phyloP scores from a whole-genome alignment of 1,140 invertebrate genomes.

The Drosophila orosa region DNA sequence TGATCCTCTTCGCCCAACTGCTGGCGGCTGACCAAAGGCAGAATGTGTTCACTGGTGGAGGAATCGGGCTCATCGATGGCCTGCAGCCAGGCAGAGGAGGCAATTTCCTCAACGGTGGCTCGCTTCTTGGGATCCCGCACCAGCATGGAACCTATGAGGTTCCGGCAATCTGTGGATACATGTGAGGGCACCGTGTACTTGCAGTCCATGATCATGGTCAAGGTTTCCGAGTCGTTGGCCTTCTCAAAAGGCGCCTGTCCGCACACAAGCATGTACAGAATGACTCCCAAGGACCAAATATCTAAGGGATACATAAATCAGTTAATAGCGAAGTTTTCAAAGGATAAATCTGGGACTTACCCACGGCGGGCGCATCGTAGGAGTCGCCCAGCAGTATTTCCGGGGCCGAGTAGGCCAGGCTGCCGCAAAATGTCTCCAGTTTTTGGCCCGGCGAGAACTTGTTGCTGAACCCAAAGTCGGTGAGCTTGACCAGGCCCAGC shows the following conservation, averaged over 20 bases:
- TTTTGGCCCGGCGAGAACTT: constrained; percentile 98
- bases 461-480: constrained; percentile 99
- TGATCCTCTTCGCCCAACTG: constrained; percentile 97
- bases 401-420: constrained; percentile 99
- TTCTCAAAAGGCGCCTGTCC: constrained; percentile 99
- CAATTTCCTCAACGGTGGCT: constrained; percentile 94
- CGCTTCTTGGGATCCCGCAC: constrained; percentile 96
- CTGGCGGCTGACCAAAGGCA: constrained; percentile 93
- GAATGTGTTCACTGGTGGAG: constrained; percentile 85
- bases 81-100: constrained; percentile 94
- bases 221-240: constrained; percentile 99
- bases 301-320: constrained; percentile 86
- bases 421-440: constrained; percentile 99
- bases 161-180: constrained; percentile 92
- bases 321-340: constrained; percentile 24
- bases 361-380: constrained; percentile 96
- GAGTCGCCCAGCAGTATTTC: constrained; percentile 99
- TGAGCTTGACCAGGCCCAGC: constrained; percentile 98
- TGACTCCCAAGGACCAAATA: constrained; percentile 99
- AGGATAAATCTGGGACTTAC: constrained; percentile 85
- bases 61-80: constrained; percentile 71
- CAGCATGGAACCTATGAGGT: constrained; percentile 96
- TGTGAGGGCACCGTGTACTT: constrained; percentile 97
- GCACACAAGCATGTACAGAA: constrained; percentile 99
- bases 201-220: constrained; percentile 99